These are phyloP conservation scores for Camponotus fellah DNA, from an alignment of 2,888 invertebrate species.

Conservation along the genomic window DNA sequence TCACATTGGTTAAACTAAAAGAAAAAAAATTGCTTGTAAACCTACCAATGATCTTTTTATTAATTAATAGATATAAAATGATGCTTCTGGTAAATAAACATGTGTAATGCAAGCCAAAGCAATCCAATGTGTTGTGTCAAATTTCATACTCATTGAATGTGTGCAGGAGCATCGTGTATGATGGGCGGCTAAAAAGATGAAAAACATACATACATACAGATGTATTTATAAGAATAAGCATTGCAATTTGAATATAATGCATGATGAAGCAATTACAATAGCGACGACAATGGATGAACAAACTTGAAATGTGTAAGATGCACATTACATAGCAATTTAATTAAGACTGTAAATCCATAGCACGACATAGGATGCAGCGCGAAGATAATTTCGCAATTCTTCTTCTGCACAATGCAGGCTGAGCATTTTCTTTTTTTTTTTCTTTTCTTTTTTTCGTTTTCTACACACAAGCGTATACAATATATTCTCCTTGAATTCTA, in stretches of 20 bases:
- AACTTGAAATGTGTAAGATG: slow-evolving; percentile 76
- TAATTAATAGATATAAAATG: slow-evolving; percentile 80
- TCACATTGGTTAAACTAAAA: slow-evolving; percentile 76
- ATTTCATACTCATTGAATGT: slow-evolving; percentile 73
- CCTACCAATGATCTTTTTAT: slow-evolving; percentile 83
- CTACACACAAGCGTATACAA: slow-evolving; percentile 51
- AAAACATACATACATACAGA: slow-evolving; percentile 66
- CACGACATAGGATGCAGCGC: slow-evolving; percentile 68
- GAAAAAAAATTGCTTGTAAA: slow-evolving; percentile 79
- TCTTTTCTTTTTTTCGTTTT: slow-evolving; percentile 67
- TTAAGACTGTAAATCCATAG: slow-evolving; percentile 81
- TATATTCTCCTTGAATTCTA: slow-evolving; percentile 63
- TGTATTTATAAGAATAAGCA: slow-evolving; percentile 82
- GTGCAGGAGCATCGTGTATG: slow-evolving; percentile 68
- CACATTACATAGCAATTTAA: slow-evolving; percentile 79
- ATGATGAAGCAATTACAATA: slow-evolving; percentile 81
- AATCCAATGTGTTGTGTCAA: slow-evolving; percentile 80
- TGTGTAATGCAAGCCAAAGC: slow-evolving; percentile 81
- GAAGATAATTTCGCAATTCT: slow-evolving; percentile 64
- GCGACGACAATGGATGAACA: slow-evolving; percentile 73
- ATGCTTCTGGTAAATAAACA: slow-evolving; percentile 83
- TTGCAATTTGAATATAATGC: slow-evolving; percentile 78
- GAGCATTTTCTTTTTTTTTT: slow-evolving; percentile 75
- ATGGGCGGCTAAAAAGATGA: slow-evolving; percentile 66
- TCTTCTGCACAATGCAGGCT: slow-evolving; percentile 71